phyloP scores from a whole-genome alignment of 1,140 invertebrate species.

The Aphaenogaster ashmeadi region DNA sequence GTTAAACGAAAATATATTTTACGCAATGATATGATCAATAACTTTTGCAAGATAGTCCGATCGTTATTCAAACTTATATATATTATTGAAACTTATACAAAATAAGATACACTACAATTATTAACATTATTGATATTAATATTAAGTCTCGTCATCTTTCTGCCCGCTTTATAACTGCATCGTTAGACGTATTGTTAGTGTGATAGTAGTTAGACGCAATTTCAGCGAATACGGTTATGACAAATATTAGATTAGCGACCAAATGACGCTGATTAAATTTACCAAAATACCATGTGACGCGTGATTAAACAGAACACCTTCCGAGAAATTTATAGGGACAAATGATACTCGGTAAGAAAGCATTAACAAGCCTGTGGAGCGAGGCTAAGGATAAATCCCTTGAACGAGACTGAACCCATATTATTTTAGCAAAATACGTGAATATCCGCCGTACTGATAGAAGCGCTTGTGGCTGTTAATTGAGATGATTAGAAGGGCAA shows the following conservation, averaged over 20 bases:
- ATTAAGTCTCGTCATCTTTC: slow-evolving; percentile 52
- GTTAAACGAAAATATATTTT: background rate
- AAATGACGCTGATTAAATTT: slow-evolving; percentile 70
- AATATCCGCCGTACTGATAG: slow-evolving; percentile 66
- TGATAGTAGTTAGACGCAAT: slow-evolving; percentile 77
- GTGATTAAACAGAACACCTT: slow-evolving; percentile 70
- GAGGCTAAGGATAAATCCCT: slow-evolving; percentile 74
- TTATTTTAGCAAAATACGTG: slow-evolving; percentile 68
- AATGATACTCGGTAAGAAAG: slow-evolving; percentile 71
- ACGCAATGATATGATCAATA: background rate
- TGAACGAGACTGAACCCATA: slow-evolving; percentile 74
- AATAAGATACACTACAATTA: background rate
- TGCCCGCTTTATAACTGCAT: slow-evolving; percentile 67
- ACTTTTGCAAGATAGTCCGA: background rate
- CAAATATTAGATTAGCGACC: slow-evolving; percentile 70
- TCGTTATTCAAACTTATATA: too few relatives aligned
- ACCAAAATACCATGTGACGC: slow-evolving; percentile 70
- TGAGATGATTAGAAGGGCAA: slow-evolving; percentile 75
- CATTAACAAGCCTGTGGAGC: slow-evolving; percentile 75
- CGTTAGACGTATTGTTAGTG: slow-evolving; percentile 75
- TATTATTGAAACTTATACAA: background rate
- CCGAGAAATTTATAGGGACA: slow-evolving; percentile 64
- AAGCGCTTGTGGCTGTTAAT: slow-evolving; percentile 76
- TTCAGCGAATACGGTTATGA: slow-evolving; percentile 71
- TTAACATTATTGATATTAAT: background rate